A percentile compares a stretch with the other conserved stretches of the same genome.
phyloP scores from a whole-genome alignment of 1,140 invertebrate genomes.

The Charaxes varanes region DNA sequence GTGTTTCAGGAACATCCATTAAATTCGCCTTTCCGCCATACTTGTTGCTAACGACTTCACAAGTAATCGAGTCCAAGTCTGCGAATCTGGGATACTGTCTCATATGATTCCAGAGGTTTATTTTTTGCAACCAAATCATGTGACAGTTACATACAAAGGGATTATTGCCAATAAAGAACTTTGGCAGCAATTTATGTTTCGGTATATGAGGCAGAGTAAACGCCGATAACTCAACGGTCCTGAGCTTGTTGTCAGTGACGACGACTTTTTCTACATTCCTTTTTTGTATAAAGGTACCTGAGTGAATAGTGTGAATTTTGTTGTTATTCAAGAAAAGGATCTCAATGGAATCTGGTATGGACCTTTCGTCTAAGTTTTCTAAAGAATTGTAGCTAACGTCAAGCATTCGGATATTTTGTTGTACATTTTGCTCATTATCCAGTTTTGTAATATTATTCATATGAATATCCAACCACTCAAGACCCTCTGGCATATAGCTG shows the following conservation, averaged over 20 bases:
- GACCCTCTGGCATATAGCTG: constrained; percentile 77
- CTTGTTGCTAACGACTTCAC: constrained; percentile 87
- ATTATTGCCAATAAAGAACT: constrained; percentile 88
- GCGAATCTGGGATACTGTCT: constrained; percentile 87
- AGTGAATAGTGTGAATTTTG: constrained; percentile 80
- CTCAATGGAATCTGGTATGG: constrained; percentile 84
- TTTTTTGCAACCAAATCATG: constrained; percentile 89
- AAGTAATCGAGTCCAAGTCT: constrained; percentile 88
- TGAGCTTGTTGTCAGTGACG: constrained; percentile 84
- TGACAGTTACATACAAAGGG: constrained; percentile 88
- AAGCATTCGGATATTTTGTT: constrained; percentile 84
- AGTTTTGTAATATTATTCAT: constrained; percentile 80
- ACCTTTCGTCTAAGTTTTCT: constrained; percentile 79
- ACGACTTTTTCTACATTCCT: constrained; percentile 83
- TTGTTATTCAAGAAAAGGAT: constrained; percentile 87
- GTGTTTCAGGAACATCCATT: constrained; percentile 84
- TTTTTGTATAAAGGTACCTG: constrained; percentile 85
- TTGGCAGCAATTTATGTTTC: constrained; percentile 78
- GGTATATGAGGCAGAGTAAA: constrained; percentile 80
- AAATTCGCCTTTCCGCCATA: constrained; percentile 85
- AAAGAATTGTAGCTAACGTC: constrained; percentile 86
- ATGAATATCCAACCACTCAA: constrained; percentile 85
- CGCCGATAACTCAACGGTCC: constrained; percentile 82
- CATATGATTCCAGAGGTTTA: constrained; percentile 80
- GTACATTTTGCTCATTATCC: constrained; percentile 86